Percentiles rank a stretch among this genome's conserved stretches.
These are phyloP conservation scores for Andrena chrysosceles DNA, from an alignment of 2,888 invertebrate species.

Conservation along the genomic window DNA sequence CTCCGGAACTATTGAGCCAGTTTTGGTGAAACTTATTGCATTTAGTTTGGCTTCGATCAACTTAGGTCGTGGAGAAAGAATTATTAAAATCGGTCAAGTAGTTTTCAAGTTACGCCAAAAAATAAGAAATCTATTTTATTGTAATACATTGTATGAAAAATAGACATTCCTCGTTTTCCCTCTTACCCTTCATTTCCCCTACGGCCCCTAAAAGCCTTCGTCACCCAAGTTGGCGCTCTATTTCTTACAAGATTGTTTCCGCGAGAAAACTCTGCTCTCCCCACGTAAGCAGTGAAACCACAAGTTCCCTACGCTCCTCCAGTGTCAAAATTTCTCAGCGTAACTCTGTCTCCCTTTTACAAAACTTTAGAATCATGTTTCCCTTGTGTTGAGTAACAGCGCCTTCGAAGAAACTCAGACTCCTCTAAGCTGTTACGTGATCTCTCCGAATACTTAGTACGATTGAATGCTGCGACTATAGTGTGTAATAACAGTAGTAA, in stretches of 20 bases:
- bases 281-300: background rate
- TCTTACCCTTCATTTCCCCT: too few species aligned
- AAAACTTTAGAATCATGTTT: slow-evolving; percentile 45
- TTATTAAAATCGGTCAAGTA: too few species aligned
- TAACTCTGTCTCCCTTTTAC: background rate
- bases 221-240: background rate
- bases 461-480: slow-evolving; percentile 52
- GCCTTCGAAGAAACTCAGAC: slow-evolving; percentile 12
- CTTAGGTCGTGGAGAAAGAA: too few species aligned
- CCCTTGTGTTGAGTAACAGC: background rate
- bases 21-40: too few species aligned
- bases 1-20: too few species aligned
- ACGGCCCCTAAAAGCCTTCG: too few species aligned
- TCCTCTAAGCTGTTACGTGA: slow-evolving; percentile 12
- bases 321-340: background rate
- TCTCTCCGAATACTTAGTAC: slow-evolving; percentile 11
- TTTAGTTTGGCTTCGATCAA: too few species aligned
- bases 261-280: background rate
- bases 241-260: background rate
- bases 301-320: background rate
- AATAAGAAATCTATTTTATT: too few species aligned
- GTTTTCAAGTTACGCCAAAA: too few species aligned
- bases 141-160: too few species aligned
- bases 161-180: too few species aligned
- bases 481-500: slow-evolving; percentile 43